Evolutionary conservation across 2,888 invertebrate genomes (phyloP).

Genomic region (Lasioglossum marginatum): DNA sequence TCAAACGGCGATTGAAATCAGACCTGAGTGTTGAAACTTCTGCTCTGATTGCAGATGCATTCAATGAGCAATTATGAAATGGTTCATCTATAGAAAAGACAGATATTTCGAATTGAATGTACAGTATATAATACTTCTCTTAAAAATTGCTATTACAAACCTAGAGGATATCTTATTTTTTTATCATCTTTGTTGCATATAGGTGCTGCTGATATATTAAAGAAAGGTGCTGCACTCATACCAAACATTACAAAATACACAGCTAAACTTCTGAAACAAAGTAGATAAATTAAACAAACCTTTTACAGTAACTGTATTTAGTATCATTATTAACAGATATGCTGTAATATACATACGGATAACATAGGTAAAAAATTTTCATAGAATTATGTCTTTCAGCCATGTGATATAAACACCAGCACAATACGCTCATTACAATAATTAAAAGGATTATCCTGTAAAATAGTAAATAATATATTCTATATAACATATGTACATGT

Average conservation of each 20-base stretch:
- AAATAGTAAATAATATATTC: conserved; percentile 65
- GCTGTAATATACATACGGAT: conserved; percentile 92
- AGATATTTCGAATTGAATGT: conserved; percentile 41
- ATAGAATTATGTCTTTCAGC: conserved; percentile 91
- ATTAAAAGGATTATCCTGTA: conserved; percentile 88
- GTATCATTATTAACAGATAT: not conserved
- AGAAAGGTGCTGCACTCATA: conserved; percentile 90
- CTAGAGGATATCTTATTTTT: conserved; percentile 80
- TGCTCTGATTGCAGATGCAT: conserved; percentile 89
- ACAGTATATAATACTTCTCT: not conserved
- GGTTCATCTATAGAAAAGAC: conserved; percentile 86
- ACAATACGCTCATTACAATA: conserved; percentile 87
- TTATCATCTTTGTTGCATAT: conserved; percentile 82
- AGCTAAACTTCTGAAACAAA: conserved; percentile 87
- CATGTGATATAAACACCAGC: conserved; percentile 90
- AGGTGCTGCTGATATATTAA: conserved; percentile 86
- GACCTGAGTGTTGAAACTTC: conserved; percentile 94
- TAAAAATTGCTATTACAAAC: conserved; percentile 65
- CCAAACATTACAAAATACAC: conserved; percentile 94
- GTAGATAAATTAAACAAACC: conserved; percentile 30
- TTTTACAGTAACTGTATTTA: not conserved
- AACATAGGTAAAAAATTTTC: conserved; percentile 93
- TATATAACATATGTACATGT: conserved; percentile 13
- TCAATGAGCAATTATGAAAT: conserved; percentile 91
- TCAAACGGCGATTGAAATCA: conserved; percentile 95